Conservation (phyloP, 2,797 vertebrate species). For the Melopsittacus undulatus region DNA sequence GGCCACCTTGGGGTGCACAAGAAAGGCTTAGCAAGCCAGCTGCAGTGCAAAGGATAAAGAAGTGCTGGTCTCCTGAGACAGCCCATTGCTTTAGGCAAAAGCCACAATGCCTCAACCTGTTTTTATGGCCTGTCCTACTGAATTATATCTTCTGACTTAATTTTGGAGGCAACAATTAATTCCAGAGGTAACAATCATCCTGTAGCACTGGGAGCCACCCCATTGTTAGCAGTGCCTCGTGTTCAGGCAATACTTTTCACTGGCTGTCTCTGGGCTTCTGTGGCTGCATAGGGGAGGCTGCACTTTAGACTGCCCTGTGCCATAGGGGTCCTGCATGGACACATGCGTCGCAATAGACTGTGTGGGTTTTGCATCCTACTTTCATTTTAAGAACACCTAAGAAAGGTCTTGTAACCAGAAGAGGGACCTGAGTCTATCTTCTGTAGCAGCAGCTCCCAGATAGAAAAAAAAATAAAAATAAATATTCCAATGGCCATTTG, state of each 20-base stretch:
- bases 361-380: not conserved
- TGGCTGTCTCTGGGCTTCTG: not conserved
- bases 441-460: not conserved
- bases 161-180: not conserved
- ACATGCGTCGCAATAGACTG: not conserved
- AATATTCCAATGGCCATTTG: not conserved
- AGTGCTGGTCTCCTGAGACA: not conserved
- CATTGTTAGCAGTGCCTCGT: not conserved
- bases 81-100: not conserved
- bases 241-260: not conserved
- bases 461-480: not conserved
- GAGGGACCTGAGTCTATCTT: not conserved
- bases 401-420: not conserved
- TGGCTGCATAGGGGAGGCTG: not conserved
- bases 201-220: not conserved
- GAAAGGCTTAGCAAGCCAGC: not conserved
- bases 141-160: not conserved
- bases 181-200: not conserved
- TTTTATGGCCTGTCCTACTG: not conserved
- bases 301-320: not conserved
- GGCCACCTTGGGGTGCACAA: not conserved
- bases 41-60: not conserved
- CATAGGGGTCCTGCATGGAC: rapidly evolving
- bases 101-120: not conserved
- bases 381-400: not conserved